A percentile compares a stretch with the other conserved stretches of the same genome.
These are phyloP conservation scores for Danio kyathit DNA, from an alignment of 2,797 vertebrate genomes.

Conservation along the genomic window DNA sequence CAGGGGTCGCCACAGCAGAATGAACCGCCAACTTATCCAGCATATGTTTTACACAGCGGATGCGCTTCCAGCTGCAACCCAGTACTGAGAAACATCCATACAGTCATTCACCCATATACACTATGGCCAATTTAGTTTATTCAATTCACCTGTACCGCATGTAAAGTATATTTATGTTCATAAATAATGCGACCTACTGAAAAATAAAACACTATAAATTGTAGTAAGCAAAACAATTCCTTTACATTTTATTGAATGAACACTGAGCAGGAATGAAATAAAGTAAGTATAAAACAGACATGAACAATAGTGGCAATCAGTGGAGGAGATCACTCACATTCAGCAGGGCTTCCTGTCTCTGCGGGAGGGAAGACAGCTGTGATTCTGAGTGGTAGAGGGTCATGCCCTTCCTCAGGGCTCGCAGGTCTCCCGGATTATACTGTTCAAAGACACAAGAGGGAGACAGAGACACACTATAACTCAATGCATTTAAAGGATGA, in stretches of 20 bases:
- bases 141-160: too few relatives aligned
- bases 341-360: slow-evolving; percentile 89
- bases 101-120: too few relatives aligned
- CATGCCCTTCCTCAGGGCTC: slow-evolving; percentile 90
- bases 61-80: too few relatives aligned
- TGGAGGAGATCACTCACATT: slow-evolving; percentile 81
- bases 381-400: slow-evolving; percentile 94
- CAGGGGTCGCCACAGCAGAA: too few relatives aligned
- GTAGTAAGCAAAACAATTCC: not conserved
- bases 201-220: not conserved
- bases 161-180: not conserved
- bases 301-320: not conserved
- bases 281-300: not conserved
- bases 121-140: too few relatives aligned
- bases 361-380: slow-evolving; percentile 89
- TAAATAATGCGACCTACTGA: not conserved
- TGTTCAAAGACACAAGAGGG: slow-evolving; percentile 72
- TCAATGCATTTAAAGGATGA: slow-evolving; percentile 5
- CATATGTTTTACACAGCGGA: too few relatives aligned
- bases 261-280: not conserved
- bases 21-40: too few relatives aligned
- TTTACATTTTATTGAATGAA: not conserved
- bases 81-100: too few relatives aligned
- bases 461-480: not conserved
- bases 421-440: slow-evolving; percentile 87